A percentile compares a stretch with the other conserved stretches of the same genome.
phyloP scores from a whole-genome alignment of 2,797 vertebrate genomes.

The Arnoldichthys spilopterus region DNA sequence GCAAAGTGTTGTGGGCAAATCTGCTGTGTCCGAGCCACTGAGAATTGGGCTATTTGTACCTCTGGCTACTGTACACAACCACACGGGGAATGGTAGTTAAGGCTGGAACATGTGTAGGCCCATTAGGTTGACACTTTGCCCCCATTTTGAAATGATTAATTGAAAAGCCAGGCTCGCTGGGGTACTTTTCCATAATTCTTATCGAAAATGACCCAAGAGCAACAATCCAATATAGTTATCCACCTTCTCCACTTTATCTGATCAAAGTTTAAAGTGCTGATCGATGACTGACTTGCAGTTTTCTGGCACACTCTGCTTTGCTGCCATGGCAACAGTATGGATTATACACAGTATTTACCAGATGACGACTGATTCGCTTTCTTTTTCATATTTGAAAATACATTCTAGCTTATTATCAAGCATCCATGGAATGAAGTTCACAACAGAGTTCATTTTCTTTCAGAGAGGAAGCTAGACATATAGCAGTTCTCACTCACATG shows the following conservation, averaged over 20 bases:
- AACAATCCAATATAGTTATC: conserved; percentile 63
- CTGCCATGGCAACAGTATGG: conserved; percentile 74
- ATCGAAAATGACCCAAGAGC: conserved; percentile 60
- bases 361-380: conserved; percentile 40
- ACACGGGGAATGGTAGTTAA: conserved; percentile 22
- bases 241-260: conserved; percentile 67
- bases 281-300: conserved; percentile 66
- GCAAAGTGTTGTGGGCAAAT: conserved; percentile 65
- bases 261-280: conserved; percentile 74
- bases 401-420: neutral
- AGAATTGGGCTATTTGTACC: conserved; percentile 45
- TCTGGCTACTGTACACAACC: conserved; percentile 42
- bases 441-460: neutral
- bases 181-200: conserved; percentile 62
- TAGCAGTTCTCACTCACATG: too few species aligned
- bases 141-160: conserved; percentile 34
- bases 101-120: conserved; percentile 32
- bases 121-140: neutral
- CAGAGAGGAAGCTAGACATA: neutral
- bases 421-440: neutral
- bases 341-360: conserved; percentile 71
- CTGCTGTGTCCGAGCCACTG: conserved; percentile 49
- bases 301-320: conserved; percentile 47
- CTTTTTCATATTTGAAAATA: neutral
- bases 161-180: neutral